A percentile compares a stretch with the other conserved stretches of the same genome.
Conservation (phyloP, 1,140 invertebrate genomes). For the Diorhabda carinulata region DNA sequence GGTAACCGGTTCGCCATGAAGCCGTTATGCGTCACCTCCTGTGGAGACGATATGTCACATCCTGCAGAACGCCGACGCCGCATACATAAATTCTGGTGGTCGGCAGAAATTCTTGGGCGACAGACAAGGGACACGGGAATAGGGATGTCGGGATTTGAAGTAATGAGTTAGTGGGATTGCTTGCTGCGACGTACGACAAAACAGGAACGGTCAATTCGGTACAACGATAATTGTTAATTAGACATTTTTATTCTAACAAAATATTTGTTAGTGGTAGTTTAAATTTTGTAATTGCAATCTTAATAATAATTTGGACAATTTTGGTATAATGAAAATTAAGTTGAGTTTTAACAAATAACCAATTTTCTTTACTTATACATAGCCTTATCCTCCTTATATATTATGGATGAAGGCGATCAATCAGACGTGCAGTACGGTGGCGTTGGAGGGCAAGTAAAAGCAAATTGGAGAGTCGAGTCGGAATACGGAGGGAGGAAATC, state of each 20-base stretch:
- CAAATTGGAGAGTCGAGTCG: background rate
- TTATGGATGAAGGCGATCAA: background rate
- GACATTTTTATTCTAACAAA: background rate
- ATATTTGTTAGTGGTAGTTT: no score
- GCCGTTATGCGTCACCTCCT: background rate
- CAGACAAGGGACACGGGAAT: background rate
- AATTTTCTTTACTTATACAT: no score
- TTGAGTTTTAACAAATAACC: no score
- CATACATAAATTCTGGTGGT: constrained; percentile 2
- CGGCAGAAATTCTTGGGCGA: background rate
- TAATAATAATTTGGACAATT: no score
- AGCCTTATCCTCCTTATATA: background rate
- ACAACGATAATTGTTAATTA: background rate
- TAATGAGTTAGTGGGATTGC: constrained; percentile 2
- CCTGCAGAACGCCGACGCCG: constrained; percentile 1
- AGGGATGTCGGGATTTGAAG: background rate
- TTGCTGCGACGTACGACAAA: background rate
- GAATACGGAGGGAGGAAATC: background rate
- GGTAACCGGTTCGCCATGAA: background rate
- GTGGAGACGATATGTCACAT: constrained; percentile 1
- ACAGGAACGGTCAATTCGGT: background rate
- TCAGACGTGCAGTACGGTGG: background rate
- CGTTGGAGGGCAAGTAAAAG: background rate
- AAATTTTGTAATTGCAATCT: no score
- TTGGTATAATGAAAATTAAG: no score